These are phyloP conservation scores for Protobothrops flavoviridis DNA, from an alignment of 2,113 vertebrate species.

Conservation along the genomic window DNA sequence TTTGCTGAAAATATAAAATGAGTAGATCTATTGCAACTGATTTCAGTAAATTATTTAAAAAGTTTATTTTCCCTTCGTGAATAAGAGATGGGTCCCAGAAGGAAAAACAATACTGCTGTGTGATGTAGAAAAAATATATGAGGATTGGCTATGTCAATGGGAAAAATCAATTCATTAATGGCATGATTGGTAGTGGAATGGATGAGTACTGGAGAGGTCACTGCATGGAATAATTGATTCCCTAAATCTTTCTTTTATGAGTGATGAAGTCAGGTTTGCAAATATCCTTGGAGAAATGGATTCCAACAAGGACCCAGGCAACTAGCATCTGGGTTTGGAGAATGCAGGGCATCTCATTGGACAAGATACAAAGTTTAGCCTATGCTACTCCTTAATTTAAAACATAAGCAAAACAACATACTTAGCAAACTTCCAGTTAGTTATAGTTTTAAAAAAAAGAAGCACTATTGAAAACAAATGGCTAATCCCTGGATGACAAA, in stretches of 20 bases:
- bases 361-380: background rate
- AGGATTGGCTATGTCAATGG: constrained; percentile 7
- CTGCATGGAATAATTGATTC: constrained; percentile 1
- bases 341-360: background rate
- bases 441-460: background rate
- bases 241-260: background rate
- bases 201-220: background rate
- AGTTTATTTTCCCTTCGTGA: background rate
- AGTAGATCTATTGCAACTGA: background rate
- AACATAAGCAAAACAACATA: background rate
- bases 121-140: background rate
- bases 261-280: background rate
- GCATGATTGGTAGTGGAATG: background rate
- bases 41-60: background rate
- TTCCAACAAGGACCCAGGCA: background rate
- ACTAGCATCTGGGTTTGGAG: background rate
- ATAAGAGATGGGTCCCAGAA: background rate
- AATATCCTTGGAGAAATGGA: background rate
- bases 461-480: background rate
- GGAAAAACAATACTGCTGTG: background rate
- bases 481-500: background rate
- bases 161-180: constrained; percentile 12
- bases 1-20: background rate
- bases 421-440: background rate
- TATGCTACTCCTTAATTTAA: background rate